These are phyloP conservation scores for Uloborus plumipes DNA, from an alignment of 2,888 invertebrate genomes.

Conservation along the genomic window DNA sequence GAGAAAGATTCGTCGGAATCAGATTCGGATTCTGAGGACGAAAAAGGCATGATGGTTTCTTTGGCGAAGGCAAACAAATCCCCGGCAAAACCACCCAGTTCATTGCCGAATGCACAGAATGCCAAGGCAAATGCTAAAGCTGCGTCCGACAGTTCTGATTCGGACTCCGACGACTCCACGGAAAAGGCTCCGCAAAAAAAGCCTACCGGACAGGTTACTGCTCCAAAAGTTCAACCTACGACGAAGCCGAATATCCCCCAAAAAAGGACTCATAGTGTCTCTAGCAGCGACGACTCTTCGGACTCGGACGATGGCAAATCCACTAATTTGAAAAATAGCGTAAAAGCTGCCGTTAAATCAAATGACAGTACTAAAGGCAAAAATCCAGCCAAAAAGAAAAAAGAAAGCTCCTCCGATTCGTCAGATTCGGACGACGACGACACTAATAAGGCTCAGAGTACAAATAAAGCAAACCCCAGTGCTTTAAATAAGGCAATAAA, in stretches of 20 bases:
- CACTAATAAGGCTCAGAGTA: too few relatives aligned
- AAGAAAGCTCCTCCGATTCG: neutral
- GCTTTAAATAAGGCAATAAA: too few relatives aligned
- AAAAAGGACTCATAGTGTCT: neutral
- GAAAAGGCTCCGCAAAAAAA: neutral
- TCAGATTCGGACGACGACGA: neutral
- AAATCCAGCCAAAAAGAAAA: too few relatives aligned
- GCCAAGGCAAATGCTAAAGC: neutral
- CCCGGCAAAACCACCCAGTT: conserved; percentile 1
- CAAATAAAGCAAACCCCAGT: too few relatives aligned
- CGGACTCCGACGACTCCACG: conserved; percentile 28
- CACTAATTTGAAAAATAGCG: too few relatives aligned
- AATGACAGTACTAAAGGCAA: too few relatives aligned
- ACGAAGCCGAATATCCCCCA: neutral
- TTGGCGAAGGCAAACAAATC: conserved; percentile 14
- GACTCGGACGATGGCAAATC: conserved; percentile 8
- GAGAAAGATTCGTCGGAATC: conserved; percentile 6
- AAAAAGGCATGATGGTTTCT: conserved; percentile 24
- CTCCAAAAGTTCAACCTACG: neutral
- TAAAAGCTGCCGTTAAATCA: too few relatives aligned
- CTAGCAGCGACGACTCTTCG: conserved; percentile 12
- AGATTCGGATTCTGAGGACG: conserved; percentile 46
- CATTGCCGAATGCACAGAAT: neutral
- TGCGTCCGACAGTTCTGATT: conserved; percentile 43
- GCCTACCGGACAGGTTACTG: neutral